Base-by-base conservation (phyloP, 2,797 vertebrate species). In the Sparidentex hasta region DNA sequence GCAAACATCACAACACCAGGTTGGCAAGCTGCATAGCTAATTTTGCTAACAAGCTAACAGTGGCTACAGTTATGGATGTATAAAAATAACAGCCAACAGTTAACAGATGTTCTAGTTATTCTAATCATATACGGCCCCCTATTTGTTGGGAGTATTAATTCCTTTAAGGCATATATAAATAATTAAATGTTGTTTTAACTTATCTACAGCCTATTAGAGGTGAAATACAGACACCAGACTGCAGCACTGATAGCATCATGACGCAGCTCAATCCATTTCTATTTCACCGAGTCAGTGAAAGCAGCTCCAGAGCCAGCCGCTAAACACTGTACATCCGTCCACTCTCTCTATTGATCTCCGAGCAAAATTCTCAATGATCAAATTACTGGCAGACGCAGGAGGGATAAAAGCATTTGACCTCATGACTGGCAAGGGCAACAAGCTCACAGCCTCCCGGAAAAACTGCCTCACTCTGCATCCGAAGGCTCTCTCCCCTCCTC, bases 201-300 rank as follows among this genome's bases (percentile, higher is more conserved):
- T 57, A 4, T 18, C 13, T 70, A 25, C 9, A 13, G 44, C 20
- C 55, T 21, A 7, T 25, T 20, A n/a, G 16, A 43, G 29, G 50
- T 27, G 12, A 47, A 16, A 50, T 23, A 9, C 54, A 25, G 27
- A 54, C 23, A 17, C 7, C 29, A 47, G 21, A 51, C 52, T 16
- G 33, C 41, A 41, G 43, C 41, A 1, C 33, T 17, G 59, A 71
- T 2, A 41, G 5, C 27, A 52, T 23, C 33, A 25, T 56, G 41
- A 78, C 8, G 3, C 63, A 59, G 55, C 76, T 29, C 5, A 11
- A n/a, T 71, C 33, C 50, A 23, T 44, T 51, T 66, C 12, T 29
- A 3, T 71, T 63, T 25, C 73, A 78, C 85, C 61, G 83, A 70
- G 71, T 57, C 46, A 52, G 56, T 27, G 38, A 57, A 57, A 73